Evolutionary conservation across 2,113 vertebrate species (phyloP), one percentile per base, ranked within the genome.

Genomic region (Forbesichthys papilliferus): DNA sequence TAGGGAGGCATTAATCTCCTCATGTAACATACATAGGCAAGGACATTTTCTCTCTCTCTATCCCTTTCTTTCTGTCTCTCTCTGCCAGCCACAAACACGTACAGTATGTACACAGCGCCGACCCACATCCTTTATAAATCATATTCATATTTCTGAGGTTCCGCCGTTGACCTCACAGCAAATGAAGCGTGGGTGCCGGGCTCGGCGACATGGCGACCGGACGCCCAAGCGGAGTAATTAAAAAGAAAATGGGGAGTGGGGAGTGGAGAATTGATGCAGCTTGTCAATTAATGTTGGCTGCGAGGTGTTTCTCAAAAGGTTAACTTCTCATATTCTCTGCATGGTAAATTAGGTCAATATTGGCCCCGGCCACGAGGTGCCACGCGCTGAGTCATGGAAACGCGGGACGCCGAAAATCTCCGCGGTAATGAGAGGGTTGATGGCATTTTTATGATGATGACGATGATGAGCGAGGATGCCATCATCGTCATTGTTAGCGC

Each of bases 211-310:
- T 89, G 90, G 87, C 84, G 91, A 89, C 91, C 81, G 84, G 86
- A 84, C 82, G 75, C 85, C 27, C 77, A 65, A 84, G 76, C 66
- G 69, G 79, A 92, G 87, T 93, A 94, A 94, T 93, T 92, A 94
- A 86, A 91, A 94, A 92, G 82, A 91, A 94, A 86, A 91, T 94
- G 92, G 82, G 75, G 82, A 70, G 86, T 78, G 75, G 67, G 79
- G 88, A 90, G 90, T 85, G 85, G 87, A 89, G 90, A 93, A 93
- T 93, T 92, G 89, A 93, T 93, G 91, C 78, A 82, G 91, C 93
- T 93, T 93, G 91, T 95, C 92, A 91, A 90, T 93, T 88, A 89
- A 81, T 89, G 80, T 92, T 92, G 92, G 92, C 95, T 95, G 88
- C 86, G 88, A 92, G 92, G 93, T 92, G 91, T 85, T 92, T 93